Evolutionary conservation across 2,113 vertebrate genomes (phyloP), one percentile per base, ranked within the genome.

Genomic region (Macquaria australasica): DNA sequence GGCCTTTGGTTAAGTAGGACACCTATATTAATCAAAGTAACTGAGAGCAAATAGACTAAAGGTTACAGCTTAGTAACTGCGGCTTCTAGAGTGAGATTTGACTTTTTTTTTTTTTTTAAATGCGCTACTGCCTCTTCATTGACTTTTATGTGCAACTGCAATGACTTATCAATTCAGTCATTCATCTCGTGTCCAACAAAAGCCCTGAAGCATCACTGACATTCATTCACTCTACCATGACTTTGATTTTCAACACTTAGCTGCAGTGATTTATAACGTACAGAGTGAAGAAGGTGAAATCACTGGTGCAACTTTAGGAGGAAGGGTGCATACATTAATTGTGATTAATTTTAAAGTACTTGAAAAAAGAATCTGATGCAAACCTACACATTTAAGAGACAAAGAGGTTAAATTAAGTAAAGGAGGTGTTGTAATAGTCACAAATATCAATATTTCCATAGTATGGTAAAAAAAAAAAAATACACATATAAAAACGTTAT

Each of bases 181-280:
- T 88, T 81, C 62, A 68, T 89, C 81, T 50, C 64, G n/a, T 43
- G 9, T 41, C 28, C 43, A 63, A 43, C 48, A 60, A 63, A 84
- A 63, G 73, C 79, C 68, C 77, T 55, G 4, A 55, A 84, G 86
- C 91, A 60, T 78, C 81, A 31, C 73, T 86, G 67, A 72, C 64
- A 62, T 55, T 78, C 55, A 59, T 37, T 43, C 25, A 64, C 74
- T 84, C 20, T 1, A 15, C 1, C 55, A 15, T 37, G 76, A 41
- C 77, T 72, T 41, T 69, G 70, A 80, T 68, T 89, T 81, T 74
- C 78, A 81, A 23, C 79, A 48, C 73, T 79, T 12, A 39, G 66
- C 76, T 43, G 39, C 43, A 66, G 62, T 72, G 76, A 90, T 84
- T 84, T 63, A 59, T 39, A 58, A 62, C 59, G 45, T 7, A 6